Conservation (phyloP, 2,797 vertebrate genomes). For the Channa striata region DNA sequence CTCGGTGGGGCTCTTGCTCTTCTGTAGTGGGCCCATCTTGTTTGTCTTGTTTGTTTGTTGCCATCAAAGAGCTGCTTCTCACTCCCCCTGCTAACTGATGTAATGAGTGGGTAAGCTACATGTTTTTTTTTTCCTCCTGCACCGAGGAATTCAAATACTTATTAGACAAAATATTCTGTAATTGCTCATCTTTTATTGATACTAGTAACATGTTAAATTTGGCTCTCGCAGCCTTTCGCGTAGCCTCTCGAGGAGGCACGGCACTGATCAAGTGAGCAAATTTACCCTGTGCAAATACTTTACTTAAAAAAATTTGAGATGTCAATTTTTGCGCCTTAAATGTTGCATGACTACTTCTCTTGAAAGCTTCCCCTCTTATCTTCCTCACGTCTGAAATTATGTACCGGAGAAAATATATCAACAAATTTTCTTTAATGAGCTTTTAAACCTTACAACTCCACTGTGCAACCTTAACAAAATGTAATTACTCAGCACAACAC, state of each 20-base stretch:
- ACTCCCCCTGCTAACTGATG: slow-evolving; percentile 80
- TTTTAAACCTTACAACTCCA: slow-evolving; percentile 64
- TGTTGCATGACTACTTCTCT: slow-evolving; percentile 74
- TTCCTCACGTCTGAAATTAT: slow-evolving; percentile 69
- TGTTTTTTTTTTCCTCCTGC: slow-evolving; percentile 56
- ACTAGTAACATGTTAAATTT: slow-evolving; percentile 82
- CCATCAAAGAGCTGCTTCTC: slow-evolving; percentile 82
- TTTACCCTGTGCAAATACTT: slow-evolving; percentile 77
- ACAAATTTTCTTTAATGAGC: slow-evolving; percentile 70
- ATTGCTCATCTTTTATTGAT: slow-evolving; percentile 88
- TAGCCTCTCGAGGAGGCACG: slow-evolving; percentile 74
- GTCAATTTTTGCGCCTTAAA: slow-evolving; percentile 75
- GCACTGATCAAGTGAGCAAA: slow-evolving; percentile 80
- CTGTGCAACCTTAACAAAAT: slow-evolving; percentile 73
- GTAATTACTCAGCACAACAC: slow-evolving; percentile 79
- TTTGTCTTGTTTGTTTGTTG: slow-evolving; percentile 85
- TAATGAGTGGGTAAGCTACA: slow-evolving; percentile 83
- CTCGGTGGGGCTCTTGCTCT: slow-evolving; percentile 72
- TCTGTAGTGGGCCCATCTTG: slow-evolving; percentile 77
- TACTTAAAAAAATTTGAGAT: slow-evolving; percentile 83
- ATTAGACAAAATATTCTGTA: slow-evolving; percentile 86
- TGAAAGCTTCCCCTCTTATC: slow-evolving; percentile 76
- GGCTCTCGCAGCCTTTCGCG: slow-evolving; percentile 71
- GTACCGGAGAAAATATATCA: slow-evolving; percentile 49
- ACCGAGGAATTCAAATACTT: slow-evolving; percentile 84